Percentiles rank a stretch among this genome's conserved stretches.
These are phyloP conservation scores for Atta texana DNA, from an alignment of 1,140 invertebrate species.

Conservation along the genomic window DNA sequence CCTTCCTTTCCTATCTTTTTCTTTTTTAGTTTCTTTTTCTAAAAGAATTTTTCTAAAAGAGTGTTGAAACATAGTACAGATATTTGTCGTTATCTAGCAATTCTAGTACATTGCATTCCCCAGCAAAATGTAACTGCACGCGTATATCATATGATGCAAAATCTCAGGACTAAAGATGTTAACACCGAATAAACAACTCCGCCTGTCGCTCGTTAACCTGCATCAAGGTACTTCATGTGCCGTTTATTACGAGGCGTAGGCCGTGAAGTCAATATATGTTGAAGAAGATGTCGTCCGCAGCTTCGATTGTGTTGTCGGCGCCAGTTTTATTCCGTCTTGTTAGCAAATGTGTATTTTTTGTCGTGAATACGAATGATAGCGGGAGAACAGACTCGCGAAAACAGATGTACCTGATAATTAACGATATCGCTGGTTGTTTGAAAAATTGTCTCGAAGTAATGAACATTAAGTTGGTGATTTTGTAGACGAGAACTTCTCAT, in stretches of 20 bases:
- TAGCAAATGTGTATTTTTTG: constrained; percentile 24
- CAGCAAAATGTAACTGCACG: not conserved
- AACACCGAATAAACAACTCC: constrained; percentile 6
- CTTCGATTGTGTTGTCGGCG: constrained; percentile 7
- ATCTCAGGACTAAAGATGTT: constrained; percentile 30
- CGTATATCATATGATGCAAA: not conserved
- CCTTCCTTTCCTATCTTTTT: not conserved
- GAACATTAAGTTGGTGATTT: not conserved
- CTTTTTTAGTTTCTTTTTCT: not conserved
- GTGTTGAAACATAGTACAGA: not conserved
- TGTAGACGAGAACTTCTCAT: not conserved
- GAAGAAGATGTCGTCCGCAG: not conserved
- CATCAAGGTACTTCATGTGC: constrained; percentile 14
- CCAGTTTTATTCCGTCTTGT: constrained; percentile 30
- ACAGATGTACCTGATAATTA: constrained; percentile 6
- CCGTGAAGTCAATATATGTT: not conserved
- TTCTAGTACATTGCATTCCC: not conserved
- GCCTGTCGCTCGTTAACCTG: constrained; percentile 29
- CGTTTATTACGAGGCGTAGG: constrained; percentile 15
- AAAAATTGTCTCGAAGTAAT: not conserved
- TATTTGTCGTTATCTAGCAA: not conserved
- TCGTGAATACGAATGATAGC: constrained; percentile 29
- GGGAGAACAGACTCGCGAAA: not conserved
- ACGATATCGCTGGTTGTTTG: not conserved
- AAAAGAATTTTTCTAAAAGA: not conserved